Conservation (phyloP, 1,140 invertebrate species). For the Bombus sibiricus region DNA sequence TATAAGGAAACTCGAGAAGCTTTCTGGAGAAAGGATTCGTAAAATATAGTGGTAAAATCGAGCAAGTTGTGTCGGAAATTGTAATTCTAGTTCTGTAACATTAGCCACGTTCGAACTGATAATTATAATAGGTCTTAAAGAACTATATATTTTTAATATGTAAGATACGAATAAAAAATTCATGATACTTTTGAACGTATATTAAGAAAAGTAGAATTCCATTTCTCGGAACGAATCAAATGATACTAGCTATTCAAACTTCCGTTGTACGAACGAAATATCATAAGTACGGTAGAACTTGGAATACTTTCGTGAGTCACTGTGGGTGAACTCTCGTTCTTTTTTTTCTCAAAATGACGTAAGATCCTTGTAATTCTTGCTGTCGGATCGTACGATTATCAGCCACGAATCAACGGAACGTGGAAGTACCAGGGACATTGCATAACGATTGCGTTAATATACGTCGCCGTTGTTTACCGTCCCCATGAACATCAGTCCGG, state of each 20-base stretch:
- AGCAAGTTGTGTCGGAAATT: too few relatives aligned
- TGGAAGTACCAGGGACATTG: constrained; percentile 51
- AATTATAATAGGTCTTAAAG: too few relatives aligned
- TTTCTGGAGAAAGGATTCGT: too few relatives aligned
- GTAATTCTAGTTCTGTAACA: too few relatives aligned
- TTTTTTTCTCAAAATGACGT: constrained; percentile 20
- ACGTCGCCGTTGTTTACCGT: constrained; percentile 56
- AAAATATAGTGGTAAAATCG: too few relatives aligned
- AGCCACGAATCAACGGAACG: constrained; percentile 49
- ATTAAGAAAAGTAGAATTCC: too few relatives aligned
- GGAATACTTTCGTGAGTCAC: too few relatives aligned
- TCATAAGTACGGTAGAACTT: too few relatives aligned
- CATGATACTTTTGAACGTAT: neutral
- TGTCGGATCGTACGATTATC: constrained; percentile 28
- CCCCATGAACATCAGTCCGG: constrained; percentile 46
- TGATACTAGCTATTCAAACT: too few relatives aligned
- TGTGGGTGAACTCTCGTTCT: neutral
- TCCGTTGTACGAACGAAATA: neutral
- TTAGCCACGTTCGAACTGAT: too few relatives aligned
- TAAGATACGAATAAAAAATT: neutral
- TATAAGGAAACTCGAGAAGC: neutral
- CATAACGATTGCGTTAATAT: constrained; percentile 59
- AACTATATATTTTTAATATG: too few relatives aligned
- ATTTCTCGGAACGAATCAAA: too few relatives aligned
- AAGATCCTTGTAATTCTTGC: constrained; percentile 34